Evolutionary conservation across 2,888 invertebrate genomes (phyloP), one percentile per base, ranked within the genome.

Genomic region (Linnaemya vulpina): DNA sequence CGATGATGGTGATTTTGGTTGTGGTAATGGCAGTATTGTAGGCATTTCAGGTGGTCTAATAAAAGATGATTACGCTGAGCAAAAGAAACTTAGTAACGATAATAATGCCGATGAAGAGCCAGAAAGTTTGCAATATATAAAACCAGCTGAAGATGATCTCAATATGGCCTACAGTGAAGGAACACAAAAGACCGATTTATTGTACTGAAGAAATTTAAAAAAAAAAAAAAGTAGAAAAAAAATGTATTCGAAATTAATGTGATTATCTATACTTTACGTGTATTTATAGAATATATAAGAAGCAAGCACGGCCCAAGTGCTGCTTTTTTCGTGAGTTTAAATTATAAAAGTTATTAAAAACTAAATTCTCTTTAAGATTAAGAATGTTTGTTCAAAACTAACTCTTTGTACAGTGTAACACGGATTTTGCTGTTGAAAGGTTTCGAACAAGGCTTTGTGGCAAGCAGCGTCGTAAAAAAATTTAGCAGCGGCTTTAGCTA

Each of bases 151-250:
- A 60, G 91, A 91, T 89, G 91, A 91, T 88, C 89, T 90, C 88
- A 91, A 91, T 58, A 90, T 92, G 87, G 92, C 90, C 43, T 93
- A 92, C 87, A 93, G 93, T 87, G 92, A 93, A 87, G 92, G 92
- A 86, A 90, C 92, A 55, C 90, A 92, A 84, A 92, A 92, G 88
- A 92, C 92, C 8, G 92, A 92, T 89, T 89, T 92, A 88, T 88
- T 92, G 84, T 92, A 92, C 88, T 92, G 89, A 89, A 81, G 17
- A 68, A 63, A 55, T 60, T 63, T 15, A 55, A 46, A 40, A 46
- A 68, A 60, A 40, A 30, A n/a, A n/a, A n/a, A n/a, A n/a, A n/a
- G n/a, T n/a, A n/a, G n/a, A n/a, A n/a, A n/a, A n/a, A 11, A 40
- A 68, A 38, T 60, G 58, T 77, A 76, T 60, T 46, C 40, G 65